These are phyloP conservation scores for Synergus gifuensis DNA, from an alignment of 2,888 invertebrate species.

Conservation along the genomic window DNA sequence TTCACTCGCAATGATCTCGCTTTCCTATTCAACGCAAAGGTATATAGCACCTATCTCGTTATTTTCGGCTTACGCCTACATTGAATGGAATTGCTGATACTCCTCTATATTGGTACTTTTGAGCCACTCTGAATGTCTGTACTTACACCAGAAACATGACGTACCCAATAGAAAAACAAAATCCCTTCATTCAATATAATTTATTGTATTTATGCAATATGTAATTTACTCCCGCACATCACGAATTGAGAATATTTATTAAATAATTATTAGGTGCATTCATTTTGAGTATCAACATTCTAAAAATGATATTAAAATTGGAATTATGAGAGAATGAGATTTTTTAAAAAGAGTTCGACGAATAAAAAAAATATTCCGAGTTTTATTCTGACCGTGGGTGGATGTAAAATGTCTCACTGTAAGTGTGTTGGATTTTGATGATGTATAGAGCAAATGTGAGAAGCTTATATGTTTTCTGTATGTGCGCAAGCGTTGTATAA, in stretches of 20 bases:
- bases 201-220: too few relatives aligned
- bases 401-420: not conserved
- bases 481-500: conserved; percentile 70
- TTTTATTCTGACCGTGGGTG: too few relatives aligned
- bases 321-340: too few relatives aligned
- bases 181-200: not conserved
- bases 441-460: not conserved
- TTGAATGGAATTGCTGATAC: conserved; percentile 53
- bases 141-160: not conserved
- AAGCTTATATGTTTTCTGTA: not conserved
- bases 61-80: conserved; percentile 67
- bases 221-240: too few relatives aligned
- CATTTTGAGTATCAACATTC: too few relatives aligned
- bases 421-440: not conserved
- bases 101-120: not conserved
- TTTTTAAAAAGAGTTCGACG: too few relatives aligned
- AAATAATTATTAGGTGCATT: too few relatives aligned
- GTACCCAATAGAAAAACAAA: not conserved
- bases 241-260: too few relatives aligned
- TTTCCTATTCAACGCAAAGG: conserved; percentile 59
- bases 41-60: conserved; percentile 64
- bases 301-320: too few relatives aligned
- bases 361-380: too few relatives aligned
- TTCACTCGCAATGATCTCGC: conserved; percentile 57
- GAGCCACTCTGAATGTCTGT: not conserved